These are phyloP conservation scores for Hydrolagus affinis DNA, from an alignment of 2,113 vertebrate genomes.

Conservation along the genomic window DNA sequence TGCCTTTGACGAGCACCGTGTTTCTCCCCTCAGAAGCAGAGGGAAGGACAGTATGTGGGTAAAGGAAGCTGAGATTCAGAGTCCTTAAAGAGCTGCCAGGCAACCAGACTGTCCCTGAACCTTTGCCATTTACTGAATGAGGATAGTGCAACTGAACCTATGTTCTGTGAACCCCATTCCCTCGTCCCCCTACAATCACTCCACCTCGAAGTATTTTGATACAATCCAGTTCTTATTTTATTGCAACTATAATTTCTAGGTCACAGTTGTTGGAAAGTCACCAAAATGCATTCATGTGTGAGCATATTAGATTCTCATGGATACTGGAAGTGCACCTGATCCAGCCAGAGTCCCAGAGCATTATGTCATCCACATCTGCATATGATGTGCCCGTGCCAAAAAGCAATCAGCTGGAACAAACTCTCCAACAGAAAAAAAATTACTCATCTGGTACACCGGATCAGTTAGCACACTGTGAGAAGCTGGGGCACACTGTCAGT, in stretches of 20 bases:
- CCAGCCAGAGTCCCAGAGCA: slow-evolving; percentile 20
- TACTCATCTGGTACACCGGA: slow-evolving; percentile 27
- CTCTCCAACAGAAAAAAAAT: slow-evolving; percentile 27
- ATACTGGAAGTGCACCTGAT: slow-evolving; percentile 32
- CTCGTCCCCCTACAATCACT: not conserved
- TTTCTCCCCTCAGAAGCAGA: too few relatives aligned
- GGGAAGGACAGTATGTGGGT: too few relatives aligned
- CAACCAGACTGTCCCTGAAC: too few relatives aligned
- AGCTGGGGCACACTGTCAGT: slow-evolving; percentile 24
- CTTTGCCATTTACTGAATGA: too few relatives aligned
- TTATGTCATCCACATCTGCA: slow-evolving; percentile 32
- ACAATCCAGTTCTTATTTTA: not conserved
- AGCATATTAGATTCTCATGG: slow-evolving; percentile 30
- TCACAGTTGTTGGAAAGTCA: slow-evolving; percentile 2
- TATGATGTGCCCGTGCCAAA: slow-evolving; percentile 10
- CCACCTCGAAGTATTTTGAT: not conserved
- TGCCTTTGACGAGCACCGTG: too few relatives aligned
- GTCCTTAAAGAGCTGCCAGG: too few relatives aligned
- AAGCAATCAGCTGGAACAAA: slow-evolving; percentile 31
- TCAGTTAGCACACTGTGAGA: slow-evolving; percentile 26
- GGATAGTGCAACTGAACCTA: too few relatives aligned
- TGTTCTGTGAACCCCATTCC: not conserved
- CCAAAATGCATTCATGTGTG: slow-evolving; percentile 26
- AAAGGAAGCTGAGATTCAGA: too few relatives aligned
- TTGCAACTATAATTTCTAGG: slow-evolving; percentile 3